These are phyloP conservation scores for Hydra vulgaris DNA, from an alignment of 30 jellyfish, hydroid and myxozoan species.

Conservation along the genomic window DNA sequence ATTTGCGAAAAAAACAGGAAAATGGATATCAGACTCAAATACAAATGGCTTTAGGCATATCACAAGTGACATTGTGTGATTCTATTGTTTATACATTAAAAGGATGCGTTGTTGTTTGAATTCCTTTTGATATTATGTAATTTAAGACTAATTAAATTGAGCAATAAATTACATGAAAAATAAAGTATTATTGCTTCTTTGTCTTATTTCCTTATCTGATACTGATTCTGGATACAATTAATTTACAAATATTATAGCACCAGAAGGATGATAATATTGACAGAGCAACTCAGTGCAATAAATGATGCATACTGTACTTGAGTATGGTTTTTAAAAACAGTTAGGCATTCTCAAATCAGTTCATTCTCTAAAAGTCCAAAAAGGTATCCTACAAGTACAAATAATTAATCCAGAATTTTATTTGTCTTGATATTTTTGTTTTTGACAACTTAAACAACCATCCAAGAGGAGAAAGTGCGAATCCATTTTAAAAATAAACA, in stretches of 20 bases:
- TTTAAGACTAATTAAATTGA: background rate
- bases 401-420: conserved; percentile 38
- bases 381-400: conserved; percentile 42
- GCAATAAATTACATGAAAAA: background rate
- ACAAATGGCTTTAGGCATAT: conserved; percentile 40
- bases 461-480: conserved; percentile 11
- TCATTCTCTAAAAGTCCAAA: conserved; percentile 43
- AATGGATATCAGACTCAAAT: conserved; percentile 34
- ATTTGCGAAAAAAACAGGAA: conserved; percentile 23
- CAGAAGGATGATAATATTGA: too few relatives aligned
- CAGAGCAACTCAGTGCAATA: conserved; percentile 53
- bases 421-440: conserved; percentile 39
- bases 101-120: conserved; percentile 30
- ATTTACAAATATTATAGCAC: too few relatives aligned
- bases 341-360: conserved; percentile 35
- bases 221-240: too few relatives aligned
- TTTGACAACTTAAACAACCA: too few relatives aligned
- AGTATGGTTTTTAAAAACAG: conserved; percentile 24
- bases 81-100: conserved; percentile 30
- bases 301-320: conserved; percentile 38
- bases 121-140: conserved; percentile 18
- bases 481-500: conserved; percentile 32
- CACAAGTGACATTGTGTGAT: conserved; percentile 7
- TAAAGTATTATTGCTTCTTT: background rate
- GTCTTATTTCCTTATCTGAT: background rate